Evolutionary conservation across 2,888 invertebrate genomes (phyloP).

Genomic region (Pilophorus perplexus): DNA sequence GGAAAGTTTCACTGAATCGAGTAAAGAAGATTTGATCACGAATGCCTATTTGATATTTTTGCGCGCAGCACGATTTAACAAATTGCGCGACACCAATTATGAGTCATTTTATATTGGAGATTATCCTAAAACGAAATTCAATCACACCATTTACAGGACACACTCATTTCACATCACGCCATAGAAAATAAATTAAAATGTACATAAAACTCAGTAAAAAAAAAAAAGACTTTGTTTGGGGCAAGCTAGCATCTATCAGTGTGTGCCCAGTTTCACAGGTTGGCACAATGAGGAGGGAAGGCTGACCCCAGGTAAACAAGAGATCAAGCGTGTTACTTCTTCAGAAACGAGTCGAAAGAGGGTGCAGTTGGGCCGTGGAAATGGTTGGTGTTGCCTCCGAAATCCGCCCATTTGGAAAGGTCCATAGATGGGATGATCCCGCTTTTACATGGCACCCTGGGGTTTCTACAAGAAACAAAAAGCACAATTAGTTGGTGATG

Average conservation of each 20-base stretch:
- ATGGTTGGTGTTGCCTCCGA: constrained; percentile 35
- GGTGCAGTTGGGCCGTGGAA: constrained; percentile 10
- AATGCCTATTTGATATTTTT: no score
- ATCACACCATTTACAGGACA: not conserved
- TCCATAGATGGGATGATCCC: constrained; percentile 84
- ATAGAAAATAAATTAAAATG: not conserved
- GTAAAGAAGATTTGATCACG: not conserved
- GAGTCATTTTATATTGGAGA: no score
- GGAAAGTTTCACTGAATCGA: not conserved
- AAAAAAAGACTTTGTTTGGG: not conserved
- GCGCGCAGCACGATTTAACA: no score
- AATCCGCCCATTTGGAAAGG: constrained; percentile 84
- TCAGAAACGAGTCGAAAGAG: constrained; percentile 26
- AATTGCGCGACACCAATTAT: no score
- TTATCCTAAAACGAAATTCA: not conserved
- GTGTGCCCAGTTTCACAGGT: no score
- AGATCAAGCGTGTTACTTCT: constrained; percentile 11
- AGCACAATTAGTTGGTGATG: no score
- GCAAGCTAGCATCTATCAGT: no score
- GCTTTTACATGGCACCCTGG: constrained; percentile 87
- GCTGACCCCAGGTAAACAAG: not conserved
- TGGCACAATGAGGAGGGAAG: constrained; percentile 22
- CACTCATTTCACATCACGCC: not conserved
- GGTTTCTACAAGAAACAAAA: constrained; percentile 64
- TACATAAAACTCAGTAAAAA: not conserved